phyloP scores from a whole-genome alignment of 2,113 vertebrate species.

The Salvelinus fontinalis region DNA sequence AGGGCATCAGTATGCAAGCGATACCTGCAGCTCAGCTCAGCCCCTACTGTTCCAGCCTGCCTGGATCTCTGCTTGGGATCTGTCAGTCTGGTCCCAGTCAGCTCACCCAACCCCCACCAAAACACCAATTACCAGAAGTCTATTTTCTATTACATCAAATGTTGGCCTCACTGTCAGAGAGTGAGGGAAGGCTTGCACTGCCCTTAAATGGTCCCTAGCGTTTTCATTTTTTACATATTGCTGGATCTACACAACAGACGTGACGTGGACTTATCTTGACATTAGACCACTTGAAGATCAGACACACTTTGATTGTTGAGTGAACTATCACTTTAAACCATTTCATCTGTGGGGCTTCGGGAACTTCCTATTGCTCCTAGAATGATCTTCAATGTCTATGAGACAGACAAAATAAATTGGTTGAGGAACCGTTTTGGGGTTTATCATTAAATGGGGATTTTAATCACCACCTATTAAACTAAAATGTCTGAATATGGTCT shows the following conservation, averaged over 20 bases:
- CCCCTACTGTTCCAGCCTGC: background rate
- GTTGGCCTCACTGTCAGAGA: background rate
- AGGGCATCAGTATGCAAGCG: background rate
- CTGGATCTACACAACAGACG: too few species aligned
- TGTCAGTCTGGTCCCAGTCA: background rate
- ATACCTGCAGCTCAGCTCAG: background rate
- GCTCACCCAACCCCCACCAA: background rate
- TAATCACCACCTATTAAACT: conserved; percentile 35
- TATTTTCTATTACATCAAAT: background rate
- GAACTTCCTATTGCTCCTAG: background rate
- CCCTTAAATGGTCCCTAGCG: background rate
- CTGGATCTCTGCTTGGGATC: background rate
- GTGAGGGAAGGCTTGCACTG: background rate
- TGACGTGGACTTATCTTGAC: too few species aligned
- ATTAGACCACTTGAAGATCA: too few species aligned
- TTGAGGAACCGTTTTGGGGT: conserved; percentile 19
- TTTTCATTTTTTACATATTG: background rate
- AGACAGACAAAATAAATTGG: background rate
- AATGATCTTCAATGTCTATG: background rate
- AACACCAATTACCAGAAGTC: too few species aligned
- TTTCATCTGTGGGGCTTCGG: background rate
- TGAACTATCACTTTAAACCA: background rate
- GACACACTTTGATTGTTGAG: too few species aligned
- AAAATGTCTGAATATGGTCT: conserved; percentile 30
- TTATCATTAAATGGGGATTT: conserved; percentile 25